These are phyloP conservation scores for Aplysia californica DNA, from an alignment of 1,140 invertebrate genomes.

Conservation along the genomic window DNA sequence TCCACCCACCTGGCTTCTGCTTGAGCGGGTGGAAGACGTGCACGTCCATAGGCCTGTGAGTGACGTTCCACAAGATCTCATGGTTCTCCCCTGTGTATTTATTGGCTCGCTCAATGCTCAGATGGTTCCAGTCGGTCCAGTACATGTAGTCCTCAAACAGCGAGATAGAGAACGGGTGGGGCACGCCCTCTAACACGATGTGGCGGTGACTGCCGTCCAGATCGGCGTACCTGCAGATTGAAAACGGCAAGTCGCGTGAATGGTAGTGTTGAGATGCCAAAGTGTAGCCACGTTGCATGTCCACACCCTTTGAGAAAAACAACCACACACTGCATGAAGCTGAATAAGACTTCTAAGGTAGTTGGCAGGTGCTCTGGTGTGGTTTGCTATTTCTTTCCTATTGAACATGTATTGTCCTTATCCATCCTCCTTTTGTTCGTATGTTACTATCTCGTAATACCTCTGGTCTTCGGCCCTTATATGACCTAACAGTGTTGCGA, in stretches of 20 bases:
- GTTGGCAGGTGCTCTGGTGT: too few species aligned
- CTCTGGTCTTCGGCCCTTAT: too few species aligned
- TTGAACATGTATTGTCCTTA: too few species aligned
- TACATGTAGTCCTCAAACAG: constrained; percentile 95
- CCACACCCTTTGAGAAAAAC: too few species aligned
- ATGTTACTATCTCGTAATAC: too few species aligned
- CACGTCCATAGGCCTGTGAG: constrained; percentile 90
- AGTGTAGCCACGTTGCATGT: too few species aligned
- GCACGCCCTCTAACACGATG: constrained; percentile 78
- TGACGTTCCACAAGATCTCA: constrained; percentile 93
- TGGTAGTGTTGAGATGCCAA: too few species aligned
- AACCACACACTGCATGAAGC: not conserved
- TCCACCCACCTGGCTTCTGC: constrained; percentile 71
- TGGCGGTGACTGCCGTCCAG: constrained; percentile 83
- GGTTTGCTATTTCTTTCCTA: too few species aligned
- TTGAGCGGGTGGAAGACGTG: constrained; percentile 86
- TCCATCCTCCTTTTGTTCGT: too few species aligned
- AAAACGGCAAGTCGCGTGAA: not conserved
- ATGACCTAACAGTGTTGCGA: too few species aligned
- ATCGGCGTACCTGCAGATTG: constrained; percentile 11
- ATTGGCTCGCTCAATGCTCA: constrained; percentile 94
- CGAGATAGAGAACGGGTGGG: constrained; percentile 90
- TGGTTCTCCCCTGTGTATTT: constrained; percentile 96
- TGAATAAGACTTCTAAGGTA: too few species aligned
- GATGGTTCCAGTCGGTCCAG: constrained; percentile 95